Base-by-base conservation (phyloP, 2,888 invertebrate species). In the Caradrina kadenii region DNA sequence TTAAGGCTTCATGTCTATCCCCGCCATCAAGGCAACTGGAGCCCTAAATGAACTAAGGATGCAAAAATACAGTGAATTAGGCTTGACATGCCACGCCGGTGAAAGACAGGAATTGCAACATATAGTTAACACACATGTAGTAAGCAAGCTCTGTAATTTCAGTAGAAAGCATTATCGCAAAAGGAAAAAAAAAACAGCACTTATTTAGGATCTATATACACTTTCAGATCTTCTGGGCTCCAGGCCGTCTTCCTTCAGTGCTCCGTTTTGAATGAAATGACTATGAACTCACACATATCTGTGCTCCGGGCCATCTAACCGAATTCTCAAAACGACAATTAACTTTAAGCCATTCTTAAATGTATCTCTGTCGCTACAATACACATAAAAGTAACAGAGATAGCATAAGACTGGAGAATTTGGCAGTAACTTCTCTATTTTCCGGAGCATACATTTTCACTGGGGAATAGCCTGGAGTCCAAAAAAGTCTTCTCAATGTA, bases 1-100 rank as follows among this genome's bases (percentile, higher is more conserved):
- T 35, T 1, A 15, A 26, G 21, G 13, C 35, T 54, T 61, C 39
- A 64, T 35, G 64, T 73, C 72, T 75, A 60, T 68, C 35, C 6
- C 58, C 35, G 45, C 48, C 42, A n/a, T 45, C 52, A 50, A 50
- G 48, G 15, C 35, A 65, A 17, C 79, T 64, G 74, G 62, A 48
- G 21, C 22, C 56, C 76, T 75, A 65, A 69, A 78, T 78, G 21
- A 45, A 49, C 60, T 73, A 79, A 60, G 75, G 62, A 78, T 78
- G 80, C 69, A 76, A 78, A 79, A 69, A 79, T 79, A 77, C 76
- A 75, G 80, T 80, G 80, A 80, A 61, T 74, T 35, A 78, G 80
- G 76, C 76, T 71, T 39, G 49, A 53, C 80, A 80, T 80, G 78
- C 78, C 80, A 80, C 69, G 63, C 66, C 68, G 62, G 63, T 79